Base-by-base conservation (phyloP, 1,140 invertebrate genomes). In the Dinothrombium tinctorium region DNA sequence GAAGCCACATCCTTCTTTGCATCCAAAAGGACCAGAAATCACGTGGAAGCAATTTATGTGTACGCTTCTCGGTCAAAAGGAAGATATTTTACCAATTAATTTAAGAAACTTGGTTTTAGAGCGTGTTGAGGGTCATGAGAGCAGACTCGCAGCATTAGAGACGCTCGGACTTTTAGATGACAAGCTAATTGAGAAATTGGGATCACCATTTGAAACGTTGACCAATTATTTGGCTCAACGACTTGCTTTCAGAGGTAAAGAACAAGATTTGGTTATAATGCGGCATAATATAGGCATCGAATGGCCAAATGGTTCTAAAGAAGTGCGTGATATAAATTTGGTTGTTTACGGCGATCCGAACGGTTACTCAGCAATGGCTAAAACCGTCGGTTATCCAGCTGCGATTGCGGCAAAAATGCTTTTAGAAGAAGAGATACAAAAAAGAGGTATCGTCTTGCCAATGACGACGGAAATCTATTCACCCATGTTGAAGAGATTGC, bases 391-490 rank as follows among this genome's bases (percentile, higher is more conserved):
- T 4, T 76, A 89, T 52, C 90, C 92, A 0, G 73, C 82, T 4
- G 92, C 83, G 5, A 95, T 99, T 51, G 83, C 89, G 4, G 72
- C 82, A 0, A 87, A 92, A 60, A 98, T 99, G 92, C 69, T 98
- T 22, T 62, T 96, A 4, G 82, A 92, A 60, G 87, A 80, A 82
- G 90, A 95, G 62, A 94, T 96, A 52, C 87, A 95, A 61, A 71
- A 76, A 47, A 72, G 76, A 48, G 90, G 89, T n/a, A 74, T 86
- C 41, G 69, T 92, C 7, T 57, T 87, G 11, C 89, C 90, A 1
- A 77, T 94, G 45, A 71, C 75, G 0, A 69, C 72, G 0, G 81
- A 90, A 40, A 84, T 94, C 37, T 96, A 92, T 61, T 68, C 74
- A 42, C 80, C 87, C 0, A 74, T 96, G 51, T 59, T 96, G 41